Percentiles rank a stretch among this genome's conserved stretches.
These are phyloP conservation scores for Lethrus apterus DNA, from an alignment of 1,140 invertebrate genomes.

Conservation along the genomic window DNA sequence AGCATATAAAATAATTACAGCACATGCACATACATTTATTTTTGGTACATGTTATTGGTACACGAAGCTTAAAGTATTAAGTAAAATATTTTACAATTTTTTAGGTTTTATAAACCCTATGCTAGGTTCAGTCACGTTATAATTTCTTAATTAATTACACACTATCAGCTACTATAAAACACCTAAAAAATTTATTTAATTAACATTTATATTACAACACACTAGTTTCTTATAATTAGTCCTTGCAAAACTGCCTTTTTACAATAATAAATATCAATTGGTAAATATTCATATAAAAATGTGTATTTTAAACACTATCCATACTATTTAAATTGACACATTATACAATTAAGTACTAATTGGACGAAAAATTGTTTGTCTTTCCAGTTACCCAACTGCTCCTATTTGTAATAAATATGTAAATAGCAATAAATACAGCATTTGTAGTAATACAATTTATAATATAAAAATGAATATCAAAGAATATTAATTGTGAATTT, in stretches of 20 bases:
- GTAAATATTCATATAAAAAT: conserved; percentile 27
- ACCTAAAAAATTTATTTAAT: conserved; percentile 33
- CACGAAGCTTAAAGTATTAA: conserved; percentile 28
- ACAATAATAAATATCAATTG: conserved; percentile 29
- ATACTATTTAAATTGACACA: conserved; percentile 18
- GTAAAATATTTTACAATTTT: conserved; percentile 32
- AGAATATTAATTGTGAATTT: no score
- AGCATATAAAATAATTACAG: conserved; percentile 28
- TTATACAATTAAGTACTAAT: conserved; percentile 28
- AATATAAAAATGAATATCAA: no score
- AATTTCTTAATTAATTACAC: conserved; percentile 25
- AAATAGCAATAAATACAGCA: conserved; percentile 23
- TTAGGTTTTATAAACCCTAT: conserved; percentile 27
- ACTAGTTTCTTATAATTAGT: conserved; percentile 17
- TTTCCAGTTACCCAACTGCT: no score
- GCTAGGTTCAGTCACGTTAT: conserved; percentile 31
- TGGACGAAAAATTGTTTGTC: conserved; percentile 28
- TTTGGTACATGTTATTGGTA: conserved; percentile 36
- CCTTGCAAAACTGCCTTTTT: conserved; percentile 26
- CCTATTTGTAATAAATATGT: conserved; percentile 20
- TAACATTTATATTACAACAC: conserved; percentile 36
- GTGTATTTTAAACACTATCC: conserved; percentile 17
- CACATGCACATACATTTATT: conserved; percentile 43
- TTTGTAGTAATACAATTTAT: no score
- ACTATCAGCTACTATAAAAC: conserved; percentile 31